These are phyloP conservation scores for Batillaria attramentaria DNA, from an alignment of 1,140 invertebrate genomes.

Conservation along the genomic window DNA sequence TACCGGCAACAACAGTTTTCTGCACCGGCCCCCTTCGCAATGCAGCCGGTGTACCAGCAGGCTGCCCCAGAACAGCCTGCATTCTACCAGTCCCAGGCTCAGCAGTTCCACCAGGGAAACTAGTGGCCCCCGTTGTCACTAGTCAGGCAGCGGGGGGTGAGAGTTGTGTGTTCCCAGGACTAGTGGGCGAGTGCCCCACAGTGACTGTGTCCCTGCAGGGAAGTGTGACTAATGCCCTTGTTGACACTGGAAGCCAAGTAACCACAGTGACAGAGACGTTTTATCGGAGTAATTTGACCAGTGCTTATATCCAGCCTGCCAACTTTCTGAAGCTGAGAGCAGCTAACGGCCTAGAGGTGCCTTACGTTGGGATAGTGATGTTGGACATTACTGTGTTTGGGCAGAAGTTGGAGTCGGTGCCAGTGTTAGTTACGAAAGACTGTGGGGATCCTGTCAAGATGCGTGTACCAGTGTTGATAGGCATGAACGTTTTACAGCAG, in stretches of 20 bases:
- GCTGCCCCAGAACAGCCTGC: no score
- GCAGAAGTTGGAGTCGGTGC: neutral
- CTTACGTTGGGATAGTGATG: neutral
- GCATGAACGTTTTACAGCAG: neutral
- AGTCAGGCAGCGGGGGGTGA: no score
- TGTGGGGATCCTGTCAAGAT: neutral
- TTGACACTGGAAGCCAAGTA: neutral
- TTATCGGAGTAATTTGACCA: neutral
- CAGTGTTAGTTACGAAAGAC: neutral
- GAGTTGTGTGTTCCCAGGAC: no score
- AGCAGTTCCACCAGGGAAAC: no score
- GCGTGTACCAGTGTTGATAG: neutral
- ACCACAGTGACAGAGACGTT: neutral
- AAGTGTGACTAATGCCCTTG: no score
- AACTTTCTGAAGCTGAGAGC: neutral
- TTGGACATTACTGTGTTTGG: neutral
- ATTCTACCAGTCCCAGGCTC: no score
- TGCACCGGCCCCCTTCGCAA: no score
- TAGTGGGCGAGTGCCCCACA: no score
- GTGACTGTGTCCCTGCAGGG: no score
- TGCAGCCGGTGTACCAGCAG: no score
- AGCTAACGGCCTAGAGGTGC: neutral
- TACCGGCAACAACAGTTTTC: no score
- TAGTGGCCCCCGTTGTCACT: no score
- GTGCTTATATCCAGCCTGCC: neutral